Conservation (phyloP, 2,113 vertebrate genomes). For the Apistogramma diplotaenia region DNA sequence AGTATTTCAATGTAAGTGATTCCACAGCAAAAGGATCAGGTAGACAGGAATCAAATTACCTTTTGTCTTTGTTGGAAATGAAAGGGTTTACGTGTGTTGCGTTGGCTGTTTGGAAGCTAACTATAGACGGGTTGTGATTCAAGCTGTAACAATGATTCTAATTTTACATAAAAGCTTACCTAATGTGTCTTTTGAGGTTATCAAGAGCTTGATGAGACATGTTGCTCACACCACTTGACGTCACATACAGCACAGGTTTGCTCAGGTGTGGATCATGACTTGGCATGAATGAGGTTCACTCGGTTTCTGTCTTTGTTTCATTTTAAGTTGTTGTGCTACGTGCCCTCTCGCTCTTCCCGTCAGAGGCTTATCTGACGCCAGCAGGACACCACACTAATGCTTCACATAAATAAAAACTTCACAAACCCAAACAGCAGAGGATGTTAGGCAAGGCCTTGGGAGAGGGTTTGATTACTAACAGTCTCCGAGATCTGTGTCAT, state of each 20-base stretch:
- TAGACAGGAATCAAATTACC: background rate
- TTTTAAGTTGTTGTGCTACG: background rate
- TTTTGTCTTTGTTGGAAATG: background rate
- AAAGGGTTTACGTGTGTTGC: background rate
- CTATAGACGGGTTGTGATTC: background rate
- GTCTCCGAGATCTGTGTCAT: background rate
- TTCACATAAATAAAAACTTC: conserved; percentile 55
- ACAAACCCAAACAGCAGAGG: conserved; percentile 57
- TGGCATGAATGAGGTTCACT: background rate
- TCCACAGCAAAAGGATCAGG: background rate
- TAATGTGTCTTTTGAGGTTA: background rate
- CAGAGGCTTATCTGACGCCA: conserved; percentile 43
- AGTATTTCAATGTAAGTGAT: background rate
- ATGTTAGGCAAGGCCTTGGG: conserved; percentile 11
- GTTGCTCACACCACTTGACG: background rate
- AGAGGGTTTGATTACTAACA: conserved; percentile 11
- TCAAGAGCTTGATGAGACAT: background rate
- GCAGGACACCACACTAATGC: conserved; percentile 33
- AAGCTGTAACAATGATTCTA: background rate
- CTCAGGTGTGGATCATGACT: conserved; percentile 12
- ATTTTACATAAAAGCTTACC: background rate
- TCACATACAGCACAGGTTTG: background rate
- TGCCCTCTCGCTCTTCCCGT: conserved; percentile 3
- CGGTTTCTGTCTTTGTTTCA: conserved; percentile 8
- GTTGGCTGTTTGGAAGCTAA: background rate